Evolutionary conservation across 2,797 vertebrate genomes (phyloP).

Genomic region (Gallinago solitaria): DNA sequence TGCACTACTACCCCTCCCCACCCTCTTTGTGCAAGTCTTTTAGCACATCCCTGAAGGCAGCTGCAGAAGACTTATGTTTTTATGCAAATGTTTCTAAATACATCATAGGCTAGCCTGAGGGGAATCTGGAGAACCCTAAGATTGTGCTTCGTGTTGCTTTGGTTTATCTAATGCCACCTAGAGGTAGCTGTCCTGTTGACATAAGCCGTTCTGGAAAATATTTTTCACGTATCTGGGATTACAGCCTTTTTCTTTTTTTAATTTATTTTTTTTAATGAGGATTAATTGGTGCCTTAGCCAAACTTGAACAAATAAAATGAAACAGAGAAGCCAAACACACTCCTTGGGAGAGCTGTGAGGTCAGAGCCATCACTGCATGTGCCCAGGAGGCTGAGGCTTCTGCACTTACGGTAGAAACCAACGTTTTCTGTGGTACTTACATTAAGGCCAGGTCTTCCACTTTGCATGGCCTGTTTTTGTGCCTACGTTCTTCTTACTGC

Average conservation of each 20-base stretch:
- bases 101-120: too few relatives aligned
- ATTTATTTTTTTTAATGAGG: not conserved
- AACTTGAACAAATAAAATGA: not conserved
- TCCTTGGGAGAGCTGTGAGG: not conserved
- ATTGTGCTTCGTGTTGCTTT: not conserved
- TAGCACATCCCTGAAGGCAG: not conserved
- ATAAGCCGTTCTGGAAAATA: not conserved
- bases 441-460: not conserved
- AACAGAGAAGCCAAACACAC: not conserved
- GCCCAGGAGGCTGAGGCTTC: not conserved
- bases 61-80: rapidly evolving
- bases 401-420: not conserved
- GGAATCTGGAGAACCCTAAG: not conserved
- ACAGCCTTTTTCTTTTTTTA: not conserved
- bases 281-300: not conserved
- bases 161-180: not conserved
- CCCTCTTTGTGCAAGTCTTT: rapidly evolving
- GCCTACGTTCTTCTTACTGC: not conserved
- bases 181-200: not conserved
- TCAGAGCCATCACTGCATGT: rapidly evolving
- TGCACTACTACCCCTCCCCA: not conserved
- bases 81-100: not conserved
- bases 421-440: rapidly evolving
- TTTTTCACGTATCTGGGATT: not conserved
- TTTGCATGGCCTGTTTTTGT: too few relatives aligned